Conservation (phyloP, 2,888 invertebrate genomes). For the Perithous albicinctus region DNA sequence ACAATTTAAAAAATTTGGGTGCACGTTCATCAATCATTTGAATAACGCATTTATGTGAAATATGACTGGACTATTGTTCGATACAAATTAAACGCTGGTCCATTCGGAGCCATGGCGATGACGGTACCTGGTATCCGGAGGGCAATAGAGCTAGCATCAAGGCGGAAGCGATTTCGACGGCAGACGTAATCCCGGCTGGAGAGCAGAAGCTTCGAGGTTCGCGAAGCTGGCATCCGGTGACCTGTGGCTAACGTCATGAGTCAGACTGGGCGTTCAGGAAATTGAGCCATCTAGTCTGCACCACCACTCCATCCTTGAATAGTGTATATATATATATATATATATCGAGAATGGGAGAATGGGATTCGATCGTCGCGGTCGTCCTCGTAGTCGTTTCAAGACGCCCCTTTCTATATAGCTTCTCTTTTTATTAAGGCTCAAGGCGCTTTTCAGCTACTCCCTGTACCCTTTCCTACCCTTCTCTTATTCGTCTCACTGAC, state of each 20-base stretch:
- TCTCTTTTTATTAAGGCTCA: slow-evolving; percentile 49
- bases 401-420: slow-evolving; percentile 50
- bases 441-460: slow-evolving; percentile 56
- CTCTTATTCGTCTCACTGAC: slow-evolving; percentile 42
- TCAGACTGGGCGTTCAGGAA: slow-evolving; percentile 73
- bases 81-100: slow-evolving; percentile 54
- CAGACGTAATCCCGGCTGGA: slow-evolving; percentile 51
- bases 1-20: too few species aligned
- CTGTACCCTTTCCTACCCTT: slow-evolving; percentile 13
- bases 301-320: slow-evolving; percentile 43
- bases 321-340: slow-evolving; percentile 30
- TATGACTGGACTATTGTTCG: slow-evolving; percentile 3
- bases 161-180: slow-evolving; percentile 72
- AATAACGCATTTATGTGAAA: too few species aligned
- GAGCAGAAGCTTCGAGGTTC: slow-evolving; percentile 62
- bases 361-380: slow-evolving; percentile 46
- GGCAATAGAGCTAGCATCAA: slow-evolving; percentile 42
- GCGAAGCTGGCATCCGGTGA: slow-evolving; percentile 70
- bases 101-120: slow-evolving; percentile 13
- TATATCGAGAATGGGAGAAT: slow-evolving; percentile 18
- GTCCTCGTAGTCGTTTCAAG: slow-evolving; percentile 35
- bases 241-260: slow-evolving; percentile 71
- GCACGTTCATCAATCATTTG: too few species aligned
- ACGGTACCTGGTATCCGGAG: slow-evolving; percentile 55
- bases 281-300: slow-evolving; percentile 74